Base-by-base conservation (phyloP, 2,888 invertebrate species). In the Allygus modestus region DNA sequence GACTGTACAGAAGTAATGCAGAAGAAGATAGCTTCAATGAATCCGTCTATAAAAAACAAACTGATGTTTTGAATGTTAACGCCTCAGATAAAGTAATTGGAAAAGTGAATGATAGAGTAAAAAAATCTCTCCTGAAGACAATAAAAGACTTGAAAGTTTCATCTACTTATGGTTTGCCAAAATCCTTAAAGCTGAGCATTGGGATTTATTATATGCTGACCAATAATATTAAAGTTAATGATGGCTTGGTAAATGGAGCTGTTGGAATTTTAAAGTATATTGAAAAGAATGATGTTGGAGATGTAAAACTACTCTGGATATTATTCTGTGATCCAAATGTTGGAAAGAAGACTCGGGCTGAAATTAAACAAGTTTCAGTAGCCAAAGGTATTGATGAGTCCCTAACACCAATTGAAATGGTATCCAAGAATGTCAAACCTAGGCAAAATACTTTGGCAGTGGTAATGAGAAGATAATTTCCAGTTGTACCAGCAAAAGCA, bases 21-120 rank as follows among this genome's bases (percentile, higher is more conserved):
- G 75, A 75, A 37, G 75, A 37, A 37, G 75, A 75, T 41, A 0
- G 26, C 1, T 75, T 28, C 12, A 75, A 75, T 41, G 37, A 75
- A 12, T 75, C 41, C 4, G 20, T 54, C 0, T 54, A 20, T 54
- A 54, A 15, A 23, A 54, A 54, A 23, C 54, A 54, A 23, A 54
- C 1, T 54, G 23, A 54, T 15, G 54, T 54, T 9, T 12, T 23
- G 7, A 54, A n/a, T 54, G 15, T 54, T 23, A 54, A 4, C 20
- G 15, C 11, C 20, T 54, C 20, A 20, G 54, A 54, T 23, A 20
- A n/a, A 54, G 54, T 54, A 23, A 23, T 23, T 4, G 54, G 54
- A 20, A 54, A 54, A 23, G 54, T 54, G 1, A 5, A n/a, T 23
- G 54, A 54, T 20, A 54, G 20, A 54, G 54, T 54, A 23, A 54